phyloP scores from a whole-genome alignment of 2,888 invertebrate genomes.

The Balanococcus diminutus region DNA sequence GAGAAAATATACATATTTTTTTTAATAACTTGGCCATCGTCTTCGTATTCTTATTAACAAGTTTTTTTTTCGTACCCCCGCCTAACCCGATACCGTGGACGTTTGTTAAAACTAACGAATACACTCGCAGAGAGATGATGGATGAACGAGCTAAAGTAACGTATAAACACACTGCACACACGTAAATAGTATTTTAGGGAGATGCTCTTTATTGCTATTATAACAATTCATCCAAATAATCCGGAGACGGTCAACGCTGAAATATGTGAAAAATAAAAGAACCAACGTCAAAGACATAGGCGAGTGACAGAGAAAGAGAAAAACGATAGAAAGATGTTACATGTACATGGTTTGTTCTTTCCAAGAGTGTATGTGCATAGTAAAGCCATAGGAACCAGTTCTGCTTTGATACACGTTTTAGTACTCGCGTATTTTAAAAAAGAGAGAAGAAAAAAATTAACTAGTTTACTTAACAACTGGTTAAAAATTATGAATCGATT shows the following conservation, averaged over 20 bases:
- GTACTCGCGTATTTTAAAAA: conserved; percentile 48
- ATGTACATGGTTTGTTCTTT: neutral
- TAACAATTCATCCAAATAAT: conserved; percentile 34
- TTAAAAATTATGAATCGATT: conserved; percentile 54
- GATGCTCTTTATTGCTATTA: conserved; percentile 18
- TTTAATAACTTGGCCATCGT: conserved; percentile 38
- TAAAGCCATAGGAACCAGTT: conserved; percentile 16
- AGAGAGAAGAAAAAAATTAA: conserved; percentile 46
- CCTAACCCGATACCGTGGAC: neutral
- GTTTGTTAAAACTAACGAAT: conserved; percentile 32
- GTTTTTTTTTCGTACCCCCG: neutral
- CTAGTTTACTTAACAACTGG: conserved; percentile 54
- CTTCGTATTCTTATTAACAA: conserved; percentile 35
- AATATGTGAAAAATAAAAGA: conserved; percentile 15
- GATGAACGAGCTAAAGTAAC: conserved; percentile 4
- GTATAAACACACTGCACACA: neutral
- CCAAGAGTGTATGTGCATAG: neutral
- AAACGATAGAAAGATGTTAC: neutral
- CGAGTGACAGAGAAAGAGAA: neutral
- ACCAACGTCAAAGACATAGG: neutral
- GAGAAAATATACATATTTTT: conserved; percentile 21
- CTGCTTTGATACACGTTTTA: conserved; percentile 44
- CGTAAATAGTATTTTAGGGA: neutral
- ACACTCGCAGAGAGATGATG: conserved; percentile 18
- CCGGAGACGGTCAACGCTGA: conserved; percentile 16